Conservation (phyloP, 2,797 vertebrate genomes). For the Perodicticus potto region DNA sequence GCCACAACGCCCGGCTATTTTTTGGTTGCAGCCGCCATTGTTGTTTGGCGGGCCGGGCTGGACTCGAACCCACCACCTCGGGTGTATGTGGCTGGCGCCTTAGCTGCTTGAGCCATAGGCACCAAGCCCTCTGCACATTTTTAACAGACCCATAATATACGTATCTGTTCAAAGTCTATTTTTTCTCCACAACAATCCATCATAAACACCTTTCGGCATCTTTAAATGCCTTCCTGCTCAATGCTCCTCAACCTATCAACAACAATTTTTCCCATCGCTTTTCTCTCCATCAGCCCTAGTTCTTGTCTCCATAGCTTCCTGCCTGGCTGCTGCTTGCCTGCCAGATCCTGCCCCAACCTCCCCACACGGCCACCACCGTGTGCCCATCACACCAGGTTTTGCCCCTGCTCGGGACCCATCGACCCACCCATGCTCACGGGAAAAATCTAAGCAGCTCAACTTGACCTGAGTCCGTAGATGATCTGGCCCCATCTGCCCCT, state of each 20-base stretch:
- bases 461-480: background rate
- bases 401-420: background rate
- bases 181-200: background rate
- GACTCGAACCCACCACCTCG: too few relatives aligned
- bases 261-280: background rate
- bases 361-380: background rate
- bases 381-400: too few relatives aligned
- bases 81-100: too few relatives aligned
- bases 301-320: background rate
- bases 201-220: background rate
- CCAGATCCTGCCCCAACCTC: background rate
- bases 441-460: background rate
- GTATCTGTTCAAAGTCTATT: background rate
- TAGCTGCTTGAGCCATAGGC: too few relatives aligned
- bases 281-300: background rate
- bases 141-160: background rate
- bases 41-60: too few relatives aligned
- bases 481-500: background rate
- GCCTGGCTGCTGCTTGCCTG: fast-evolving
- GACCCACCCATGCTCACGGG: background rate
- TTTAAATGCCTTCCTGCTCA: background rate
- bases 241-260: background rate
- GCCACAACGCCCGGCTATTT: too few relatives aligned
- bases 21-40: too few relatives aligned
- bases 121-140: background rate